A percentile compares a stretch with the other conserved stretches of the same genome.
phyloP scores from a whole-genome alignment of 2,113 vertebrate genomes.

The Montifringilla adamsi region DNA sequence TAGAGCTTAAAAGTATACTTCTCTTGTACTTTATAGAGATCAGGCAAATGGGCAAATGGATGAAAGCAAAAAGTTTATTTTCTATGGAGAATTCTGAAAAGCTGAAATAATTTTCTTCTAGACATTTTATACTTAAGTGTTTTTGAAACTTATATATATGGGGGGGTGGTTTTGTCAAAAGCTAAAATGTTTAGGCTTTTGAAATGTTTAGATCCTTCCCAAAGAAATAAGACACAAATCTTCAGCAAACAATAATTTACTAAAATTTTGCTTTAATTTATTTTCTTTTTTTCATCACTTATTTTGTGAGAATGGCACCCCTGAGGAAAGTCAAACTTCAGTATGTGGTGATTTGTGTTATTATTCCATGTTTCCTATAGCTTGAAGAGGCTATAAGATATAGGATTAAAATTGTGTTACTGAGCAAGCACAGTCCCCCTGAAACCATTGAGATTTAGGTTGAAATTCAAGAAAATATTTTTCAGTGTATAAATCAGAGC shows the following conservation, averaged over 20 bases:
- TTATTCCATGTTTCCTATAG: background rate
- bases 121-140: background rate
- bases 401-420: background rate
- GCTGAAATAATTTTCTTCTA: background rate
- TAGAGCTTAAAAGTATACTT: background rate
- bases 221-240: background rate
- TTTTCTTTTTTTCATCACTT: background rate
- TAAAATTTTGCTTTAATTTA: background rate
- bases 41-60: background rate
- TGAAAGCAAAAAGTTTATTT: background rate
- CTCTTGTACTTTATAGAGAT: background rate
- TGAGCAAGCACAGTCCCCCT: rapidly evolving
- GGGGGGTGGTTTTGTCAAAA: background rate
- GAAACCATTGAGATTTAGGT: background rate
- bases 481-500: background rate
- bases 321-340: background rate
- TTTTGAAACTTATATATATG: background rate
- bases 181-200: background rate
- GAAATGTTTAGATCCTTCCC: background rate
- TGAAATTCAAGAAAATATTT: background rate
- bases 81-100: background rate
- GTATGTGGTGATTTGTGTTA: background rate
- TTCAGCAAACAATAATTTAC: background rate
- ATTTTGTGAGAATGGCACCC: background rate
- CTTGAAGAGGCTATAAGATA: background rate